Conservation (phyloP, 2,888 invertebrate genomes). For the Pomacea canaliculata region DNA sequence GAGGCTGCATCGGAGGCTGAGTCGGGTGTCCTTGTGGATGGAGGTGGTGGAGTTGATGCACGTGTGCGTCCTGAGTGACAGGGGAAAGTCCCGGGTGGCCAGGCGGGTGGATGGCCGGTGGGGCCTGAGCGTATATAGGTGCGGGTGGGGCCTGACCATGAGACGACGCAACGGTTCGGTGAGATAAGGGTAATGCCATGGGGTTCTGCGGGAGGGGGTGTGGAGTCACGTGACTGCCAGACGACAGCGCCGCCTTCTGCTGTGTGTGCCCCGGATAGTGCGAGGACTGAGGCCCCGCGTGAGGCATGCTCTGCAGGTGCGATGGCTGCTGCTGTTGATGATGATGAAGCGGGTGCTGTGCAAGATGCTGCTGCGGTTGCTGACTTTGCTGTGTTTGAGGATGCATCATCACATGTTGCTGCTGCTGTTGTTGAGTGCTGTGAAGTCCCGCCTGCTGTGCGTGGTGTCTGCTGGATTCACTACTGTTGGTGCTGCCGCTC, state of each 20-base stretch:
- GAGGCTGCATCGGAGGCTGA: background rate
- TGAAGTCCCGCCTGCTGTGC: background rate
- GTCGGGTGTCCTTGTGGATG: background rate
- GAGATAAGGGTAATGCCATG: background rate
- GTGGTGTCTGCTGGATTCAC: background rate
- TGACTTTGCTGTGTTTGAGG: slow-evolving; percentile 13
- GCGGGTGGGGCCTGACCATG: background rate
- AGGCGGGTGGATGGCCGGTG: background rate
- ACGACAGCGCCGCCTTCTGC: background rate
- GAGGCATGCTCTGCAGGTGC: slow-evolving; percentile 6
- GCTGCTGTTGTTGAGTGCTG: background rate
- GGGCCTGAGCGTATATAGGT: background rate
- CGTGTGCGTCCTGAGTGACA: slow-evolving; percentile 1
- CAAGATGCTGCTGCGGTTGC: slow-evolving; percentile 12
- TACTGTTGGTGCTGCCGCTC: background rate
- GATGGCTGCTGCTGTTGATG: slow-evolving; percentile 11
- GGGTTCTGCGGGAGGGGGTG: background rate
- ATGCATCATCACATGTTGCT: background rate
- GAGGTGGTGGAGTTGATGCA: slow-evolving; percentile 1
- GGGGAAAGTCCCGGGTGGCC: slow-evolving; percentile 18
- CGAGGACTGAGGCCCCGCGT: background rate
- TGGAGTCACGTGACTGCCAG: background rate
- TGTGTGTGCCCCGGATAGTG: background rate
- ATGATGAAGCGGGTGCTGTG: slow-evolving; percentile 6
- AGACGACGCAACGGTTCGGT: background rate